phyloP scores from a whole-genome alignment of 1,140 invertebrate species.

The Dolichoris vasculosae region DNA sequence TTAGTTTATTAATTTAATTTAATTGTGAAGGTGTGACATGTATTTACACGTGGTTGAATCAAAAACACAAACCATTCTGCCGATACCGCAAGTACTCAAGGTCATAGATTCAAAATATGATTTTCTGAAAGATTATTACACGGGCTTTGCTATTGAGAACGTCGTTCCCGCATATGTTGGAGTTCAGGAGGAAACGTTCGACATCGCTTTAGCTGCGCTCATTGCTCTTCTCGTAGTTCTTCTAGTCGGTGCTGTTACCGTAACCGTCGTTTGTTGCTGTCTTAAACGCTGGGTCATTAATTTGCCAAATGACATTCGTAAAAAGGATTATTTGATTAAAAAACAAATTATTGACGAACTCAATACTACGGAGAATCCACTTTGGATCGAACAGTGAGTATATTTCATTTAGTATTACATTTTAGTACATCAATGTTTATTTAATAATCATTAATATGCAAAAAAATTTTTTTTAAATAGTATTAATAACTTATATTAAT shows the following conservation, averaged over 20 bases:
- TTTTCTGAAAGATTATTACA: constrained; percentile 84
- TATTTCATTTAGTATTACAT: background rate
- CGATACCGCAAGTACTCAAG: constrained; percentile 87
- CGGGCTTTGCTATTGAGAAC: constrained; percentile 88
- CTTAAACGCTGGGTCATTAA: constrained; percentile 88
- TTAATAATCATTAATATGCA: background rate
- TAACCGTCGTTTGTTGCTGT: constrained; percentile 91
- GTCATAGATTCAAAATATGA: constrained; percentile 91
- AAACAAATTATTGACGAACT: constrained; percentile 88
- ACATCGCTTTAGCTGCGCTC: constrained; percentile 88
- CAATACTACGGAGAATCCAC: constrained; percentile 92
- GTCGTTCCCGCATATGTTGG: constrained; percentile 79
- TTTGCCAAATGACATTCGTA: constrained; percentile 80
- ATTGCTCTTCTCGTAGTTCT: constrained; percentile 90
- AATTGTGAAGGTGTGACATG: constrained; percentile 85
- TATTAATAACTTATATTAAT: background rate
- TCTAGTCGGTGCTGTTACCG: constrained; percentile 89
- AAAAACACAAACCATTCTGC: constrained; percentile 82
- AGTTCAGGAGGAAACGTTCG: constrained; percentile 82
- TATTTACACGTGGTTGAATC: constrained; percentile 90
- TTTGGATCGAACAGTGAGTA: constrained; percentile 93
- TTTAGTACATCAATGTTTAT: background rate
- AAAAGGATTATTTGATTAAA: constrained; percentile 87
- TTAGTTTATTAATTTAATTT: background rate
- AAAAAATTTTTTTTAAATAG: background rate